Conservation (phyloP, 92 coral and sea anemone species). For the Palythoa heliodiscus region DNA sequence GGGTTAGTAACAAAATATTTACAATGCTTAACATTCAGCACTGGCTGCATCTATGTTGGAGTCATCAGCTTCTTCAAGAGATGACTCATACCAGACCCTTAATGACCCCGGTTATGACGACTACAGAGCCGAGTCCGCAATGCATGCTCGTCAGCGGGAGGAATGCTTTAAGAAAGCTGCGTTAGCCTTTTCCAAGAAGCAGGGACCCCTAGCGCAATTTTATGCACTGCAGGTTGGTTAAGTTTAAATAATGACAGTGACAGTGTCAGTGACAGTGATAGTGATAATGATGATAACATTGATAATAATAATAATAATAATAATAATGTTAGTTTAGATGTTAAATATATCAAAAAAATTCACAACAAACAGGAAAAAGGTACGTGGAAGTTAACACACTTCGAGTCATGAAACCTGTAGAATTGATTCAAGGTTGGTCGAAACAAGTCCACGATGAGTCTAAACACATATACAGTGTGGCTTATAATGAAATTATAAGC, state of each 20-base stretch:
- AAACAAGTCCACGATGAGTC: no score
- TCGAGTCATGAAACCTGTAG: no score
- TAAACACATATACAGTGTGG: no score
- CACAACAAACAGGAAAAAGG: no score
- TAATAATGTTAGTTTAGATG: no score
- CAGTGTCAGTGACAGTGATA: no score
- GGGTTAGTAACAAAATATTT: not conserved
- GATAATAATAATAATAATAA: no score
- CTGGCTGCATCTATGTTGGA: not conserved
- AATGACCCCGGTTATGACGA: slow-evolving; percentile 85
- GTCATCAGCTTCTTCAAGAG: not conserved
- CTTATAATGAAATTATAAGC: no score
- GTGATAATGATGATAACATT: no score
- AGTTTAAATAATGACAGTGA: not conserved
- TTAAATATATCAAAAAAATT: no score
- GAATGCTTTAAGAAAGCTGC: slow-evolving; percentile 98
- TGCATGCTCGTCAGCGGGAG: slow-evolving; percentile 77
- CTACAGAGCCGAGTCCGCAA: slow-evolving; percentile 92
- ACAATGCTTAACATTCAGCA: not conserved
- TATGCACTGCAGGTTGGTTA: slow-evolving; percentile 86
- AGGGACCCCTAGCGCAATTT: slow-evolving; percentile 86
- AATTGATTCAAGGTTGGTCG: no score
- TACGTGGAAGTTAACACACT: no score
- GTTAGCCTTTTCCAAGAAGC: slow-evolving; percentile 89
- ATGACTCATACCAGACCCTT: slow-evolving; percentile 72